A percentile compares a stretch with the other conserved stretches of the same genome.
Evolutionary conservation across 2,113 vertebrate genomes (phyloP).

Genomic region (Paracanthobrama guichenoti): DNA sequence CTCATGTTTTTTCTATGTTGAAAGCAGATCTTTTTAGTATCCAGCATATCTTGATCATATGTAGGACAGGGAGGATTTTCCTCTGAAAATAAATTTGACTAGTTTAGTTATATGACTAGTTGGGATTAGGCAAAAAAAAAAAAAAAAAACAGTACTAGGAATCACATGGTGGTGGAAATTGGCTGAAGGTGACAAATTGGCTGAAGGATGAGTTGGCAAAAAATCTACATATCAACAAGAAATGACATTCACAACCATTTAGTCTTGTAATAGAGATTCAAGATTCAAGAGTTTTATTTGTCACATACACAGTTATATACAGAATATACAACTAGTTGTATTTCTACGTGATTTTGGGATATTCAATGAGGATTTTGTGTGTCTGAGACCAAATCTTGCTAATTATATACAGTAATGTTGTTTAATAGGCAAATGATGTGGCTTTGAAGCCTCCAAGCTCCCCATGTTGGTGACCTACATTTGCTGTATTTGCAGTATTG

Average conservation of each 20-base stretch:
- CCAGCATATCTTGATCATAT: neutral
- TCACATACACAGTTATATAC: no score
- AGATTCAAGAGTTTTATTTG: no score
- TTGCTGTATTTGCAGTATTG: neutral
- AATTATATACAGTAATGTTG: neutral
- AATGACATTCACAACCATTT: neutral
- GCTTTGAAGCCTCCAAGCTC: neutral
- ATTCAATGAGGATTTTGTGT: neutral
- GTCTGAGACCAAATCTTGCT: neutral
- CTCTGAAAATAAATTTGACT: neutral
- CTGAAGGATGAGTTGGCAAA: neutral
- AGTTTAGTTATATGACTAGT: neutral
- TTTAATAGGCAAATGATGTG: neutral
- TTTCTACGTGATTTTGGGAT: neutral
- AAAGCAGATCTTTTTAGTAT: neutral
- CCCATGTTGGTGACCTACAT: slow-evolving; percentile 9
- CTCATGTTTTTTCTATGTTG: neutral
- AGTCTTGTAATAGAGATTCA: neutral
- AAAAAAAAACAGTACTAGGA: no score
- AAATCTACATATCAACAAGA: neutral
- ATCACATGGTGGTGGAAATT: neutral
- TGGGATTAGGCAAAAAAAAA: no score
- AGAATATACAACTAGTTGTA: no score
- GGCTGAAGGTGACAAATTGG: neutral
- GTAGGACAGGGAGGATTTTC: neutral